Percentiles rank a stretch among this genome's conserved stretches.
phyloP scores from a whole-genome alignment of 2,797 vertebrate species.

The Bucorvus abyssinicus region DNA sequence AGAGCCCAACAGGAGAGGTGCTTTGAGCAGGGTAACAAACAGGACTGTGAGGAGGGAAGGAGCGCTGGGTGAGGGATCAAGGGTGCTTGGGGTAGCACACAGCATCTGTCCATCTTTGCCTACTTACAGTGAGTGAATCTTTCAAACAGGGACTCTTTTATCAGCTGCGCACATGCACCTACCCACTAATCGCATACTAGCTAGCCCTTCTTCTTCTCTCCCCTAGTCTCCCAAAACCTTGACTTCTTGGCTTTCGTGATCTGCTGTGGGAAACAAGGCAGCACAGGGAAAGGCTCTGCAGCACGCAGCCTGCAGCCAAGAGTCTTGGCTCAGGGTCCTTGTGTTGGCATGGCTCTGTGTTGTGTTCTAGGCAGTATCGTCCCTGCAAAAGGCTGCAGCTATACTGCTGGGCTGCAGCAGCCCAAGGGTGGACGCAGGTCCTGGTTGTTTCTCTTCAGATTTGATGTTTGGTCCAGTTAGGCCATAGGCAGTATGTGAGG shows the following conservation, averaged over 20 bases:
- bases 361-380: not conserved
- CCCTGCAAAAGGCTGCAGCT: not conserved
- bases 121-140: not conserved
- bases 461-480: not conserved
- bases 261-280: not conserved
- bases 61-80: not conserved
- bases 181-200: not conserved
- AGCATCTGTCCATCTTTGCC: not conserved
- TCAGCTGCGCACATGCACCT: not conserved
- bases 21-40: not conserved
- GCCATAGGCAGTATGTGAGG: not conserved
- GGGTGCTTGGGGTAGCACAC: not conserved
- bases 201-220: not conserved
- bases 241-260: not conserved
- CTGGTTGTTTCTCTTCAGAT: not conserved
- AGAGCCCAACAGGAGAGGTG: not conserved
- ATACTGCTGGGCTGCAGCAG: not conserved
- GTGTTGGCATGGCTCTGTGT: accelerated
- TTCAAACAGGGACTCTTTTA: not conserved
- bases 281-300: not conserved
- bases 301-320: not conserved
- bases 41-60: not conserved
- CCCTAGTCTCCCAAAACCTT: not conserved
- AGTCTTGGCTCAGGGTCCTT: not conserved
- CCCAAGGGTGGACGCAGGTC: not conserved